Base-by-base conservation (phyloP, 30 jellyfish, hydroid and myxozoan species). In the Rhopilema esculentum region DNA sequence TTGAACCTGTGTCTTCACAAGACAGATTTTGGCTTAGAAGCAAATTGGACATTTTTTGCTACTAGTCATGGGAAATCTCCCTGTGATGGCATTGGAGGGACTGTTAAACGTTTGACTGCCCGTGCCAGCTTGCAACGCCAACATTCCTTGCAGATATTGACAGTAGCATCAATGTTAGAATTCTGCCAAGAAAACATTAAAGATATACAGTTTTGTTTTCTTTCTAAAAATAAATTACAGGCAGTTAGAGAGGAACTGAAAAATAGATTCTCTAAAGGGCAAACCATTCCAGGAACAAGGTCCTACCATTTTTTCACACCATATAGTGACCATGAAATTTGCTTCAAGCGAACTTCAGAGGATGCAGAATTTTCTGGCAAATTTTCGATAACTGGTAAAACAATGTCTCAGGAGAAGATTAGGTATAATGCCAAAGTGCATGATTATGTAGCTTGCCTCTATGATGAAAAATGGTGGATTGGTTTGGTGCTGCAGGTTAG, bases 11-110 rank as follows among this genome's bases (percentile, higher is more conserved):
- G 98, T 69, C 83, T 57, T 33, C 97, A 78, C 57, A 51, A 48
- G 17, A 69, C 63, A 1, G 96, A 91, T 79, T 85, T 91, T 75
- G 77, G 71, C n/a, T 49, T 72, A 19, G 93, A 61, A 6, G 91
- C 97, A 49, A 72, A 71, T 23, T 79, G 97, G 98, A 52, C 71
- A 25, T 89, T 89, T 51, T 89, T 89, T 69, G 97, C 96, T 20
- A 80, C 94, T 18, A 81, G 97, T 1, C 97, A 89, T 82, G 94
- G 94, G 69, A 89, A 84, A 83, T 91, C 92, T 28, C 89, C 95
- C 19, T 90, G 97, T 72, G 94, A 90, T 83, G 95, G 97, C 28
- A 53, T 91, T 30, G 92, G 92, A 22, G 73, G 30, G 15, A 20
- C 20, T 63, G n/a, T 63, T n/a, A n/a, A n/a, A n/a, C n/a, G n/a